A percentile compares a stretch with the other conserved stretches of the same genome.
These are phyloP conservation scores for Ramazzottius varieornatus DNA, from an alignment of 2,888 invertebrate genomes.

Conservation along the genomic window DNA sequence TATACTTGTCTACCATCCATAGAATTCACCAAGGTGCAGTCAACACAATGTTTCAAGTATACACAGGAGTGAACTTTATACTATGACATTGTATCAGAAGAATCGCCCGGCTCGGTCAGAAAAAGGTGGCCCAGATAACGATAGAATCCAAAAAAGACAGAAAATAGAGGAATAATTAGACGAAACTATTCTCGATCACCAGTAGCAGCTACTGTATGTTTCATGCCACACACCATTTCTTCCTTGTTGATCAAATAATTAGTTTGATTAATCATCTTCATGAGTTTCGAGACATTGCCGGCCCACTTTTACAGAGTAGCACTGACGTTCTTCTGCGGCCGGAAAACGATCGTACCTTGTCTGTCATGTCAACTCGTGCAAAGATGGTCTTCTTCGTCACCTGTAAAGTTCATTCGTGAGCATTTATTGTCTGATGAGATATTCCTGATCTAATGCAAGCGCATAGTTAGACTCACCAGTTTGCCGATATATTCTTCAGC, in stretches of 20 bases:
- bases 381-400: constrained; percentile 46
- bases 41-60: too few relatives aligned
- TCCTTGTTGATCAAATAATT: constrained; percentile 94
- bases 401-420: background rate
- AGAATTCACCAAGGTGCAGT: too few relatives aligned
- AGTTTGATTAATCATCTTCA: constrained; percentile 81
- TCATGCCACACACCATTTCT: constrained; percentile 37
- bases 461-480: too few relatives aligned
- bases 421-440: too few relatives aligned
- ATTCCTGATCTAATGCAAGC: too few relatives aligned
- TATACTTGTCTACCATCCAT: too few relatives aligned
- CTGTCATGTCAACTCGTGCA: constrained; percentile 89
- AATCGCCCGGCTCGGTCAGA: too few relatives aligned
- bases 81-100: too few relatives aligned
- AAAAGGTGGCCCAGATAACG: too few relatives aligned
- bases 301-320: constrained; percentile 87
- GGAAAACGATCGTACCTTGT: constrained; percentile 67
- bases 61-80: too few relatives aligned
- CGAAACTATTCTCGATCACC: background rate
- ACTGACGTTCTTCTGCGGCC: constrained; percentile 44
- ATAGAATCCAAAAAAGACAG: too few relatives aligned
- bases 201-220: background rate
- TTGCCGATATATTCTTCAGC: background rate
- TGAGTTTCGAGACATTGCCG: constrained; percentile 55
- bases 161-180: too few relatives aligned